Percentiles rank a stretch among this genome's conserved stretches.
Conservation (phyloP, 2,888 invertebrate genomes). For the Mesorhabditis spiculigera region DNA sequence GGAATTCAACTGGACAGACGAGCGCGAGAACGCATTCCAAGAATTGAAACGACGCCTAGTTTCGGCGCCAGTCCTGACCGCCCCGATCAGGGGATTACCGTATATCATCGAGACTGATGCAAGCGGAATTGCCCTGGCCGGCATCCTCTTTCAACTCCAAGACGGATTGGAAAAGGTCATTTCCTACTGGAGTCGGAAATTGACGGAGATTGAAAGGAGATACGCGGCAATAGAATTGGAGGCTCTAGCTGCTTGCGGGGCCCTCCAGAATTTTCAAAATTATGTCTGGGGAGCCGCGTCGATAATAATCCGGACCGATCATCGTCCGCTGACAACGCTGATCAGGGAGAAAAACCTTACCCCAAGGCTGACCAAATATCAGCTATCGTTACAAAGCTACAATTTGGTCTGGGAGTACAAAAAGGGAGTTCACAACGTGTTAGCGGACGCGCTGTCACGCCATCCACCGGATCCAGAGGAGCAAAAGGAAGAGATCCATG, state of each 20-base stretch:
- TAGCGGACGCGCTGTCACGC: conserved; percentile 15
- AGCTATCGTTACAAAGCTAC: conserved; percentile 11
- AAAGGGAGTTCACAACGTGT: conserved; percentile 13
- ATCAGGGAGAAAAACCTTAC: conserved; percentile 11
- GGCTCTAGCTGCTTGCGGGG: conserved; percentile 15
- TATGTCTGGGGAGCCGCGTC: conserved; percentile 17
- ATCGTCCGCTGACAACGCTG: conserved; percentile 15
- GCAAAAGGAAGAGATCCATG: too few relatives aligned
- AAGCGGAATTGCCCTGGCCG: conserved; percentile 17
- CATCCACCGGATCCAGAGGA: conserved; percentile 1
- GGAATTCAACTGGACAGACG: conserved; percentile 8
- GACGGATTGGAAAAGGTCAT: conserved; percentile 14
- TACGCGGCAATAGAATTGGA: conserved; percentile 21
- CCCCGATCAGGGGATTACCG: conserved; percentile 13
- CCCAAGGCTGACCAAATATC: conserved; percentile 14
- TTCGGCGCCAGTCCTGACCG: conserved; percentile 14
- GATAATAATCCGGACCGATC: conserved; percentile 17
- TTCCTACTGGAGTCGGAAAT: conserved; percentile 15
- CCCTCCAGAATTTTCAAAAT: conserved; percentile 14
- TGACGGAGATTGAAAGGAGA: conserved; percentile 11
- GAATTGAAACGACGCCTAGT: conserved; percentile 12
- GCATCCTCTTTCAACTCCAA: conserved; percentile 16
- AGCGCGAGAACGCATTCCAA: conserved; percentile 5
- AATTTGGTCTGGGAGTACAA: conserved; percentile 15
- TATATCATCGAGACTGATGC: conserved; percentile 23